Conservation (phyloP, 2,888 invertebrate genomes). For the Agrotis puta region DNA sequence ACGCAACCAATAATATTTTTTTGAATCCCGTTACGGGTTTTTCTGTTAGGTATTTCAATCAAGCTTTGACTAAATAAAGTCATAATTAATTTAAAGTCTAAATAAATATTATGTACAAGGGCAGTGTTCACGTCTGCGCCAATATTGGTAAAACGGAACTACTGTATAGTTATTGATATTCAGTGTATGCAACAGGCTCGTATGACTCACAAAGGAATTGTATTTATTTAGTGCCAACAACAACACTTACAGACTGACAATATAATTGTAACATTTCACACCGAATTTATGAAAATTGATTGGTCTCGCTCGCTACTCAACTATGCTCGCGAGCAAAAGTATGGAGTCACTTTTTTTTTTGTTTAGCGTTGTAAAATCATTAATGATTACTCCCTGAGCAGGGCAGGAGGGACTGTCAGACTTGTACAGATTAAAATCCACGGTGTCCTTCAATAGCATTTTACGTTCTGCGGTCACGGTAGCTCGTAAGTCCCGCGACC, state of each 20-base stretch:
- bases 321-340: too few species aligned
- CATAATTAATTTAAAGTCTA: slow-evolving; percentile 11
- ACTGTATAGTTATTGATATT: slow-evolving; percentile 56
- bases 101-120: slow-evolving; percentile 39
- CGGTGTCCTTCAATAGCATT: too few species aligned
- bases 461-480: too few species aligned
- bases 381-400: too few species aligned
- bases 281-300: slow-evolving; percentile 27
- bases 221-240: slow-evolving; percentile 54
- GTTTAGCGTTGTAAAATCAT: too few species aligned
- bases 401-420: too few species aligned
- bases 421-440: too few species aligned
- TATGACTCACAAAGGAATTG: slow-evolving; percentile 59
- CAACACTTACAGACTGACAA: slow-evolving; percentile 45
- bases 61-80: slow-evolving; percentile 1
- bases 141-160: slow-evolving; percentile 59
- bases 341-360: too few species aligned
- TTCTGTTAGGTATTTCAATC: too few species aligned
- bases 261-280: slow-evolving; percentile 34
- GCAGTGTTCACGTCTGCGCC: slow-evolving; percentile 38
- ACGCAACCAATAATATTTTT: too few species aligned
- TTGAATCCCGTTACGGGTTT: not conserved
- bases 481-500: too few species aligned
- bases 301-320: slow-evolving; percentile 6
- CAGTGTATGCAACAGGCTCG: slow-evolving; percentile 42